These are phyloP conservation scores for Drosophila mulleri DNA, from an alignment of 2,888 invertebrate species.

Conservation along the genomic window DNA sequence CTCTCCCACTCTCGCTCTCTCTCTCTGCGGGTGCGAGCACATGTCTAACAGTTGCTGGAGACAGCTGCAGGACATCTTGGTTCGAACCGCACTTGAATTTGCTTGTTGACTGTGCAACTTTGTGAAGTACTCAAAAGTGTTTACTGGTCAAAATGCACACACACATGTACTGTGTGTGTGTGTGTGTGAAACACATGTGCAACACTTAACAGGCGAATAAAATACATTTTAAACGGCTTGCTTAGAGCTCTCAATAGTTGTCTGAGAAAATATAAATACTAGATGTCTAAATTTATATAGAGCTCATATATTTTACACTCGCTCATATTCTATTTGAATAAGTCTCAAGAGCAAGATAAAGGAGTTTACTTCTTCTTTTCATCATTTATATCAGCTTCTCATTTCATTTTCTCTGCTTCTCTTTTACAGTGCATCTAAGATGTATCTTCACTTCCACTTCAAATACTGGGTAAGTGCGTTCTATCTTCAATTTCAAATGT, in stretches of 20 bases:
- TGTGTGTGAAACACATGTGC: neutral
- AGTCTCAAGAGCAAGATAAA: neutral
- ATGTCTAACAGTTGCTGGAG: slow-evolving; percentile 33
- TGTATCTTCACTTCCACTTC: neutral
- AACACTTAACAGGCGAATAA: slow-evolving; percentile 20
- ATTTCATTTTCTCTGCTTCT: neutral
- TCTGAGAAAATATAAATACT: neutral
- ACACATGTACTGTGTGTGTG: neutral
- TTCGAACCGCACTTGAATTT: slow-evolving; percentile 49
- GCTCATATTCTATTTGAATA: neutral
- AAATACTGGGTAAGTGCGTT: neutral
- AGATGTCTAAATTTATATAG: neutral
- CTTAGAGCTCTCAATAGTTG: slow-evolving; percentile 1
- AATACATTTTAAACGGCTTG: slow-evolving; percentile 4
- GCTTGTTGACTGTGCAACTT: slow-evolving; percentile 44
- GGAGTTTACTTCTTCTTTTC: neutral
- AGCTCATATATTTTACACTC: neutral
- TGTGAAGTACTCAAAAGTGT: slow-evolving; percentile 26
- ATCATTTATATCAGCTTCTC: neutral
- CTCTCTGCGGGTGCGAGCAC: slow-evolving; percentile 9
- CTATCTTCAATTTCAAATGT: no score
- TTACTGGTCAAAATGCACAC: slow-evolving; percentile 23
- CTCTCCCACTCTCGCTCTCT: no score
- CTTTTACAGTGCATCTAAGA: neutral
- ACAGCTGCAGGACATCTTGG: slow-evolving; percentile 22